phyloP scores from a whole-genome alignment of 1,140 invertebrate genomes.

The Adoxophyes honmai region DNA sequence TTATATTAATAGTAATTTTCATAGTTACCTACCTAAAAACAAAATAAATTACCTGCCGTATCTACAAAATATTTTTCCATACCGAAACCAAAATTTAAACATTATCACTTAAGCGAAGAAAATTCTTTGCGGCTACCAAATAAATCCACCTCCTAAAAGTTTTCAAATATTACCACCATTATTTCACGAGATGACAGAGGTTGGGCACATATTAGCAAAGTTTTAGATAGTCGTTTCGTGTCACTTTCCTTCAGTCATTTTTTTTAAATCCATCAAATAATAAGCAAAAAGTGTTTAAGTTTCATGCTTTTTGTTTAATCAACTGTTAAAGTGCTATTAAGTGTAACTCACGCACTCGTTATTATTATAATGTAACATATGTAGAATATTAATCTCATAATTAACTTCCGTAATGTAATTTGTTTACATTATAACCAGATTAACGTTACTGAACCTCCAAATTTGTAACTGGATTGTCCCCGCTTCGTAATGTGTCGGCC shows the following conservation, averaged over 20 bases:
- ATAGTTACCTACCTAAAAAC: too few species aligned
- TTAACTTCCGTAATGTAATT: neutral
- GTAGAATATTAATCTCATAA: neutral
- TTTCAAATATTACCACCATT: slow-evolving; percentile 74
- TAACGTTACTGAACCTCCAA: neutral
- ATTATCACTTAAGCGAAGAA: slow-evolving; percentile 47
- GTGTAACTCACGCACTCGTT: too few species aligned
- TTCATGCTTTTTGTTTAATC: too few species aligned
- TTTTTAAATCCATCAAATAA: slow-evolving; percentile 30
- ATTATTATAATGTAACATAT: neutral
- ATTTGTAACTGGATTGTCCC: slow-evolving; percentile 3
- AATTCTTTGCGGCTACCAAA: slow-evolving; percentile 62
- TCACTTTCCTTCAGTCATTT: slow-evolving; percentile 49
- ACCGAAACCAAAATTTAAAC: too few species aligned
- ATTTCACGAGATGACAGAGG: slow-evolving; percentile 73
- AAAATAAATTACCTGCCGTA: too few species aligned
- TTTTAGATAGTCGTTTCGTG: slow-evolving; percentile 52
- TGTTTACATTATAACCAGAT: slow-evolving; percentile 4
- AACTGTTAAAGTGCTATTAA: neutral
- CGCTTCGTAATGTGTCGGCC: slow-evolving; percentile 7
- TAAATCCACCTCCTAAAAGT: slow-evolving; percentile 56
- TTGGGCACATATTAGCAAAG: slow-evolving; percentile 73
- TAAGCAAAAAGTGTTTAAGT: neutral
- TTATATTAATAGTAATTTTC: too few species aligned
- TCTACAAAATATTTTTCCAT: too few species aligned